Evolutionary conservation across 2,888 invertebrate species (phyloP).

Genomic region (Hipparchia sbordonii): DNA sequence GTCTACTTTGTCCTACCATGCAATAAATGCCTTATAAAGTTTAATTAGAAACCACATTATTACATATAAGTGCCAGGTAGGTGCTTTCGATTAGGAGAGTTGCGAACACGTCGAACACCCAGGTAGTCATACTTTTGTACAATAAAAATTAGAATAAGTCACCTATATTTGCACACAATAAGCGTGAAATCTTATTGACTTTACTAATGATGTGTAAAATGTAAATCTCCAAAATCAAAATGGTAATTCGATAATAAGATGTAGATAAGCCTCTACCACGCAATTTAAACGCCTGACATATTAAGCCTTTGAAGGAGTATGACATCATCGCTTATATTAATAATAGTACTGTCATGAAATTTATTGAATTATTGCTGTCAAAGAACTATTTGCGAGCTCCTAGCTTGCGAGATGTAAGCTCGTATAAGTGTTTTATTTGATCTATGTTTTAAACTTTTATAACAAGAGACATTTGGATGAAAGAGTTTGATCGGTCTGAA

Average conservation of each 20-base stretch:
- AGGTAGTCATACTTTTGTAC: not conserved
- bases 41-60: no score
- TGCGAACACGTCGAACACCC: no score
- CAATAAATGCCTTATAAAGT: no score
- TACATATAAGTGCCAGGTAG: no score
- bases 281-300: constrained; percentile 23
- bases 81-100: no score
- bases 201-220: constrained; percentile 15
- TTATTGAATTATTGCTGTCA: constrained; percentile 19
- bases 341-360: constrained; percentile 5
- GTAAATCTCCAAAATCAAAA: constrained; percentile 17
- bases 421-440: not conserved
- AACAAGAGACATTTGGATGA: not conserved
- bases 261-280: constrained; percentile 18
- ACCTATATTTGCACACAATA: not conserved
- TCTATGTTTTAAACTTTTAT: not conserved
- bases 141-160: constrained; percentile 3
- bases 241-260: constrained; percentile 11
- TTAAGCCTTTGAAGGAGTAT: constrained; percentile 24
- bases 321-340: constrained; percentile 26
- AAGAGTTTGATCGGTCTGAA: not conserved
- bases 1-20: no score
- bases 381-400: not conserved
- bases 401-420: not conserved
- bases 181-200: constrained; percentile 20